Conservation (phyloP, 2,797 vertebrate genomes). For the Crax fasciolata region DNA sequence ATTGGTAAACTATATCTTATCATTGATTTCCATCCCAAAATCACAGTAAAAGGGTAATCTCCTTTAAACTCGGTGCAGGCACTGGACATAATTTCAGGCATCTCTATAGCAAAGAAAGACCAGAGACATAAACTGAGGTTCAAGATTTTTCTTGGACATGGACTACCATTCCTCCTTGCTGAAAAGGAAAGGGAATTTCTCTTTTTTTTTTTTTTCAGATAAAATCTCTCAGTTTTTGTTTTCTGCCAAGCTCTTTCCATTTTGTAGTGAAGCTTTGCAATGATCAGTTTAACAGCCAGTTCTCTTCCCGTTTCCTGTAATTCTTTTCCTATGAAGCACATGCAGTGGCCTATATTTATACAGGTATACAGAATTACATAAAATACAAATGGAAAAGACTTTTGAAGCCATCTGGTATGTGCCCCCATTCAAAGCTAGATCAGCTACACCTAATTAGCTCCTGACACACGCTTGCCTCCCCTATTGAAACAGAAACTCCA, state of each 20-base stretch:
- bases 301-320: not conserved
- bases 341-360: not conserved
- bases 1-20: not conserved
- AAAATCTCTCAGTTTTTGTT: not conserved
- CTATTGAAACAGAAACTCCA: conserved; percentile 25
- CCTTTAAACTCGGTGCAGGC: not conserved
- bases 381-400: not conserved
- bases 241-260: not conserved
- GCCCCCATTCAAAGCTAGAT: conserved; percentile 10
- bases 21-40: not conserved
- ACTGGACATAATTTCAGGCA: not conserved
- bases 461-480: not conserved
- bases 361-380: not conserved
- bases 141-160: not conserved
- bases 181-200: not conserved
- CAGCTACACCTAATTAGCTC: conserved; percentile 55
- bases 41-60: not conserved
- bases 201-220: not conserved
- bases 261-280: not conserved
- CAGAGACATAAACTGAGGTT: not conserved
- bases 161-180: not conserved
- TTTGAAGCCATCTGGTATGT: conserved; percentile 31
- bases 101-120: not conserved
- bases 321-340: not conserved
- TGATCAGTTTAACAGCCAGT: not conserved